Conservation (phyloP, 2,888 invertebrate genomes). For the Eurytoma adleriae region DNA sequence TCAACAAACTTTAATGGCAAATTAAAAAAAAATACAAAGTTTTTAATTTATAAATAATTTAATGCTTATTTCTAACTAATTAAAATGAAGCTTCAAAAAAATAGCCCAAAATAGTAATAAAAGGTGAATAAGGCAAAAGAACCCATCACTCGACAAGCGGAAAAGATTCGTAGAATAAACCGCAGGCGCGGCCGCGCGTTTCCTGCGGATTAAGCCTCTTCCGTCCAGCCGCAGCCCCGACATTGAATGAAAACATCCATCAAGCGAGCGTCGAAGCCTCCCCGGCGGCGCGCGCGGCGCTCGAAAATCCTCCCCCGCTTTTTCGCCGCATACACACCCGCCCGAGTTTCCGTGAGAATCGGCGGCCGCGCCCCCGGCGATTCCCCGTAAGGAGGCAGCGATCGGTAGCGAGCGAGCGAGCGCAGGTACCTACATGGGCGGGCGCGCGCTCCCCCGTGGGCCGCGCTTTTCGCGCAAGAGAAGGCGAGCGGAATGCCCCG, state of each 20-base stretch:
- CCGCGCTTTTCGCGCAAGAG: constrained; percentile 60
- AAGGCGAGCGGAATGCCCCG: neutral
- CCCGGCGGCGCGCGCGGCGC: constrained; percentile 7
- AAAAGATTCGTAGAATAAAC: too few relatives aligned
- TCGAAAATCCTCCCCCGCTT: neutral
- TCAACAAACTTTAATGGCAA: too few relatives aligned
- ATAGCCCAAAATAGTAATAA: too few relatives aligned
- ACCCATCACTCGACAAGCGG: too few relatives aligned
- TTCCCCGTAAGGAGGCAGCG: constrained; percentile 42
- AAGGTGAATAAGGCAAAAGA: too few relatives aligned
- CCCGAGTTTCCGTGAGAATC: constrained; percentile 54
- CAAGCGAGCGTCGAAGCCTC: constrained; percentile 12
- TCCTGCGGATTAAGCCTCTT: constrained; percentile 12
- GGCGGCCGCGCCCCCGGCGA: neutral
- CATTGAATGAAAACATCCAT: constrained; percentile 45
- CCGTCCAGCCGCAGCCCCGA: constrained; percentile 14
- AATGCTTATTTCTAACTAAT: too few relatives aligned
- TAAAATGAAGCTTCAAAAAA: too few relatives aligned
- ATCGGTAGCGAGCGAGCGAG: constrained; percentile 16
- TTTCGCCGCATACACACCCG: constrained; percentile 9
- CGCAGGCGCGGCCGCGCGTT: too few relatives aligned
- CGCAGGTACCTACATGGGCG: neutral
- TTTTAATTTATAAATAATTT: too few relatives aligned
- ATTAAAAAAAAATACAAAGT: too few relatives aligned
- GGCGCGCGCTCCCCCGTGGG: constrained; percentile 56